Percentiles rank a stretch among this genome's conserved stretches.
phyloP scores from a whole-genome alignment of 2,888 invertebrate species.

The Rugalucina vietnamica region DNA sequence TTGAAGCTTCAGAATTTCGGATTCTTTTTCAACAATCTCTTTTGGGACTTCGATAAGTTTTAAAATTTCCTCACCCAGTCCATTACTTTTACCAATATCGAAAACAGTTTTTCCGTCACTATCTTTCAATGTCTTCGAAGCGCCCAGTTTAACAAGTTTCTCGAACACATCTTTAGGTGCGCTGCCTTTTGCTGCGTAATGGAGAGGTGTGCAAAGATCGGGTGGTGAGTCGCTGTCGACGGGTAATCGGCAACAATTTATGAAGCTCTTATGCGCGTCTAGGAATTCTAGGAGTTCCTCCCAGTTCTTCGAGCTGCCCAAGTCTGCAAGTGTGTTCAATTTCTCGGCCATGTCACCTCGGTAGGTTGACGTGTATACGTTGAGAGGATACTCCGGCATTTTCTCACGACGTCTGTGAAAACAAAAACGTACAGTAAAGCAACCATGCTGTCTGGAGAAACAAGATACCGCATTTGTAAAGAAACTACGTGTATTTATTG shows the following conservation, averaged over 20 bases:
- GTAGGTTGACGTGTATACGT: too few species aligned
- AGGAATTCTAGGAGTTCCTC: neutral
- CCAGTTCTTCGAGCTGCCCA: neutral
- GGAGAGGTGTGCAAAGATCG: constrained; percentile 31
- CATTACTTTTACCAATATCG: constrained; percentile 22
- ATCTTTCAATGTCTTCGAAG: constrained; percentile 36
- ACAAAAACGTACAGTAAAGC: too few species aligned
- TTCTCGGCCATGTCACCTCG: too few species aligned
- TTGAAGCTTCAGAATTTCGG: constrained; percentile 21
- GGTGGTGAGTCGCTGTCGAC: neutral
- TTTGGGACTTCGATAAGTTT: constrained; percentile 27
- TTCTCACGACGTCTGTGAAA: too few species aligned
- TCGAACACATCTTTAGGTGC: constrained; percentile 34
- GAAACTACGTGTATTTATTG: too few species aligned
- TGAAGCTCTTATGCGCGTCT: neutral
- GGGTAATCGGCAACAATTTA: neutral
- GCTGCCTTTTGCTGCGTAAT: constrained; percentile 33
- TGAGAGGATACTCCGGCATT: too few species aligned
- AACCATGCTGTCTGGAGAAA: too few species aligned
- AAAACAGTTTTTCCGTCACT: constrained; percentile 34
- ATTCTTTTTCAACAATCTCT: constrained; percentile 17
- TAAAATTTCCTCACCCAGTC: constrained; percentile 18
- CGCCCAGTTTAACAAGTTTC: constrained; percentile 15
- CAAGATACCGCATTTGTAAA: too few species aligned
- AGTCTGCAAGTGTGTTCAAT: too few species aligned